phyloP scores from a whole-genome alignment of 2,888 invertebrate species.

The Oscheius sp. region DNA sequence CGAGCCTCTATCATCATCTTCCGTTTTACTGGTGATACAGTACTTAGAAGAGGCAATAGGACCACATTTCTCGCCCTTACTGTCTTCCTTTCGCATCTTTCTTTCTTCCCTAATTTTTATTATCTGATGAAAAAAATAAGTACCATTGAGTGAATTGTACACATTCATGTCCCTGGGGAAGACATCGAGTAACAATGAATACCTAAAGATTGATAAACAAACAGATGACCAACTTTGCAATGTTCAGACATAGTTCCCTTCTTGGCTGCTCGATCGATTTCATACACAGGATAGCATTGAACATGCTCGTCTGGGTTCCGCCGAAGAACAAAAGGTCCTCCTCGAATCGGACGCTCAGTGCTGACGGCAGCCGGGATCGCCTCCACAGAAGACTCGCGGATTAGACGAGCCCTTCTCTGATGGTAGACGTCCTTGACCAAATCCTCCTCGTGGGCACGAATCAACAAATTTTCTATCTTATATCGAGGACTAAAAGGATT shows the following conservation, averaged over 20 bases:
- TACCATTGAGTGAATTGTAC: too few relatives aligned
- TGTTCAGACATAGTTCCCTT: conserved; percentile 50
- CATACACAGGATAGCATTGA: conserved; percentile 57
- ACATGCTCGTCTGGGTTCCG: conserved; percentile 55
- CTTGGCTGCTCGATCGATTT: conserved; percentile 66
- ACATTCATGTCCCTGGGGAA: too few relatives aligned
- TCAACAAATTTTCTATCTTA: conserved; percentile 54
- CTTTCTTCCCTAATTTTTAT: conserved; percentile 37
- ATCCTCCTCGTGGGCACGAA: conserved; percentile 53
- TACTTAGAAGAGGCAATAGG: conserved; percentile 10
- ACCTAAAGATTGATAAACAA: conserved; percentile 30
- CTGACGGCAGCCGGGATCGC: conserved; percentile 42
- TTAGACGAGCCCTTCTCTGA: conserved; percentile 24
- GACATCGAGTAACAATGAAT: conserved; percentile 60
- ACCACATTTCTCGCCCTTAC: background rate
- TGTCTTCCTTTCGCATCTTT: conserved; percentile 28
- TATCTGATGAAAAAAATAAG: too few relatives aligned
- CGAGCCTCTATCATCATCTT: conserved; percentile 7
- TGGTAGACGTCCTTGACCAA: conserved; percentile 61
- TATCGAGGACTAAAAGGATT: conserved; percentile 35
- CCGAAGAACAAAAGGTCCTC: conserved; percentile 51
- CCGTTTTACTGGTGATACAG: background rate
- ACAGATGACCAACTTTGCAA: conserved; percentile 48
- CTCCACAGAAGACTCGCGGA: conserved; percentile 9
- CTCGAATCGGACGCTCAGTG: conserved; percentile 43